A percentile compares a stretch with the other conserved stretches of the same genome.
Conservation (phyloP, 2,113 vertebrate species). For the Microcebus murinus region DNA sequence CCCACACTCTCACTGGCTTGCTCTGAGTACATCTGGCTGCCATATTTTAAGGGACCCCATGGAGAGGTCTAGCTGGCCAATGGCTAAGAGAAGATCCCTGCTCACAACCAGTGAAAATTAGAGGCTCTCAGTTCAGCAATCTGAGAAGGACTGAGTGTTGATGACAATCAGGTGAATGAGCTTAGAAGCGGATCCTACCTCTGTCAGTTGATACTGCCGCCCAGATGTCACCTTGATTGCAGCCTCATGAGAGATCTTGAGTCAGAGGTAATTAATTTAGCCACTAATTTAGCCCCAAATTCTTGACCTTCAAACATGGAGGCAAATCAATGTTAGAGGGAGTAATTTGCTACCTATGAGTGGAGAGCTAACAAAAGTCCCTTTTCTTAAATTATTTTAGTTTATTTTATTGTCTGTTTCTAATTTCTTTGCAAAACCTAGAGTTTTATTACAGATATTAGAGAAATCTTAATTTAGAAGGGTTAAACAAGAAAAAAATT, state of each 20-base stretch:
- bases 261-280: neutral
- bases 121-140: neutral
- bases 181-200: neutral
- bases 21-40: neutral
- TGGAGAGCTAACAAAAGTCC: neutral
- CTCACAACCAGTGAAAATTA: neutral
- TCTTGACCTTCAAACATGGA: no score
- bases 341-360: neutral
- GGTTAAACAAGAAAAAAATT: neutral
- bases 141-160: neutral
- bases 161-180: neutral
- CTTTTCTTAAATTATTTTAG: neutral
- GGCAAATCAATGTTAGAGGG: neutral
- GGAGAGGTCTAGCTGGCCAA: neutral
- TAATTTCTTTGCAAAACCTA: neutral
- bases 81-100: neutral
- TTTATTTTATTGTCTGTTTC: neutral
- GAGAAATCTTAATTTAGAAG: neutral
- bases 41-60: neutral
- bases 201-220: neutral
- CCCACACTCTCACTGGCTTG: neutral
- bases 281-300: no score
- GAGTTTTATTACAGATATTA: neutral
- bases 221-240: neutral
- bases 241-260: neutral